These are phyloP conservation scores for Proterorhinus semilunaris DNA, from an alignment of 2,113 vertebrate species.

Conservation along the genomic window DNA sequence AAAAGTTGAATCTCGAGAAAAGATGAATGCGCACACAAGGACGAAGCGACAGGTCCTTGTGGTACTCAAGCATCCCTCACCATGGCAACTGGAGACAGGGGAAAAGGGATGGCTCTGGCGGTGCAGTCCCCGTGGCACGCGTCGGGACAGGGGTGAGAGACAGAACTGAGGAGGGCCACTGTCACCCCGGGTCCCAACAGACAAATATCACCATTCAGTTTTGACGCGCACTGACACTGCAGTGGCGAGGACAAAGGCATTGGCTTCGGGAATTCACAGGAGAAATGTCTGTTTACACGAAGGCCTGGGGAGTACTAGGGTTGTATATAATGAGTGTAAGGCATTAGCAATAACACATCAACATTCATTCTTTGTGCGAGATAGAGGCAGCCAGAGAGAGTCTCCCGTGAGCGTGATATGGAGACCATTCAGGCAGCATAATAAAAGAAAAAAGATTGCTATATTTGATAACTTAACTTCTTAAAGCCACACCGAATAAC, in stretches of 20 bases:
- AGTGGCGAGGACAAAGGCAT: not conserved
- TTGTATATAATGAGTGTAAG: no score
- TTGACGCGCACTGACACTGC: slow-evolving; percentile 10
- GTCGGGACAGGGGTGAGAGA: slow-evolving; percentile 24
- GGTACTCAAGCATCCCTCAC: slow-evolving; percentile 36
- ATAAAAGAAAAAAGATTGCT: no score
- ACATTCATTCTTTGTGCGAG: no score
- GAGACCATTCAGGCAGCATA: no score
- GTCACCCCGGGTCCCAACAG: slow-evolving; percentile 31
- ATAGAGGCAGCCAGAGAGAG: no score
- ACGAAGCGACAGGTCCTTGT: slow-evolving; percentile 18
- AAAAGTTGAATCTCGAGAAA: slow-evolving; percentile 14
- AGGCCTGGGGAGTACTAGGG: not conserved
- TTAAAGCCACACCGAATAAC: no score
- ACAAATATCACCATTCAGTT: slow-evolving; percentile 26
- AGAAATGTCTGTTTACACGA: not conserved
- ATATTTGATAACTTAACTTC: no score
- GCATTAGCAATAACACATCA: no score
- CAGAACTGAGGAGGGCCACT: slow-evolving; percentile 2
- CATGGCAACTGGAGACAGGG: slow-evolving; percentile 25
- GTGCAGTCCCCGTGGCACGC: slow-evolving; percentile 22
- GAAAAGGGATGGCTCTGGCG: slow-evolving; percentile 14
- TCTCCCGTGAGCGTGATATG: no score
- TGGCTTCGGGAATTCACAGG: no score
- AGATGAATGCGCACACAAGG: slow-evolving; percentile 30